These are phyloP conservation scores for Marisa cornuarietis DNA, from an alignment of 1,140 invertebrate genomes.

Conservation along the genomic window DNA sequence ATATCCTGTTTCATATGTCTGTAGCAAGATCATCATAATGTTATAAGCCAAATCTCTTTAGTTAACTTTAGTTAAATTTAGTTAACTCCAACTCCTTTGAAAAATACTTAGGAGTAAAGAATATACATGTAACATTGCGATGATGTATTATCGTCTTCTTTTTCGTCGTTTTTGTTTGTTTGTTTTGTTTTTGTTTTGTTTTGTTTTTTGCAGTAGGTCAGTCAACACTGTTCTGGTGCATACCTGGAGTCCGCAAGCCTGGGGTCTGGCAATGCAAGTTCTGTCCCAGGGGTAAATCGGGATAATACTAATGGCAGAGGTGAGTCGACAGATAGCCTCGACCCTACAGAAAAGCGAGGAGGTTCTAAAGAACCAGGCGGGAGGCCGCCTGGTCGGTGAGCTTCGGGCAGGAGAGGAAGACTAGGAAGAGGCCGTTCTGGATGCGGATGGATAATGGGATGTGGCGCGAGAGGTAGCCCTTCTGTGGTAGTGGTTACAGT, in stretches of 20 bases:
- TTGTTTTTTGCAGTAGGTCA: too few species aligned
- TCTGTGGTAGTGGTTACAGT: conserved; percentile 33
- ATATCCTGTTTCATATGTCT: too few species aligned
- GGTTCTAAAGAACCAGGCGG: not conserved
- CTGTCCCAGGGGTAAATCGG: conserved; percentile 13
- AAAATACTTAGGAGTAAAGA: too few species aligned
- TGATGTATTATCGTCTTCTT: too few species aligned
- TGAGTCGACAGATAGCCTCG: not conserved
- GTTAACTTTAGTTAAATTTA: too few species aligned
- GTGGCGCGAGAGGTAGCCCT: conserved; percentile 25
- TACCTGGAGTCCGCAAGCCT: conserved; percentile 1
- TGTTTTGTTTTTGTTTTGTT: too few species aligned
- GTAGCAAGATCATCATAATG: too few species aligned
- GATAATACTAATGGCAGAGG: conserved; percentile 13
- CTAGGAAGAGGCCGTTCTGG: not conserved
- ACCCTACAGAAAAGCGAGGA: conserved; percentile 11
- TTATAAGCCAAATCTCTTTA: too few species aligned
- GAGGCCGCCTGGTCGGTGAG: conserved; percentile 6
- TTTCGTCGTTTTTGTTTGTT: too few species aligned
- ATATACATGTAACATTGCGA: too few species aligned
- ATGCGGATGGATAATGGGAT: conserved; percentile 17
- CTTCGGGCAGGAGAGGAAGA: conserved; percentile 12
- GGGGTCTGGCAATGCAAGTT: conserved; percentile 3
- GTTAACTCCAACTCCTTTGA: too few species aligned
- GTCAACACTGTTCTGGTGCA: too few species aligned